phyloP scores from a whole-genome alignment of 2,888 invertebrate genomes.

The Rosalia funebris region DNA sequence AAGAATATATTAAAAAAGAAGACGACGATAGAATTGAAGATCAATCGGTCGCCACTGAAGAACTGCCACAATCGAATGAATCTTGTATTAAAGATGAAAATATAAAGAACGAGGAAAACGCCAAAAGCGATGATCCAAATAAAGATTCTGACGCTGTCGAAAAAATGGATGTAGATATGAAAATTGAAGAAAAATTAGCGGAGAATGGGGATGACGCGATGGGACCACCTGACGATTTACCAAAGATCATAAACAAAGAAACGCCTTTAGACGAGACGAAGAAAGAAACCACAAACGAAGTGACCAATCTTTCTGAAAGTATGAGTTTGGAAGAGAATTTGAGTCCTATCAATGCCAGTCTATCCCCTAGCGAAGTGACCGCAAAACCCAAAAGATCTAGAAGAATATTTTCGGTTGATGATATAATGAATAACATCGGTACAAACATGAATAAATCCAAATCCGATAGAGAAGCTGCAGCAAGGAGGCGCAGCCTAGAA shows the following conservation, averaged over 20 bases:
- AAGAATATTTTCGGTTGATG: slow-evolving; percentile 56
- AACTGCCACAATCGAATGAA: not conserved
- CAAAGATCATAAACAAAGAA: not conserved
- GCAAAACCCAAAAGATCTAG: slow-evolving; percentile 35
- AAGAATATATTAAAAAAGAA: not conserved
- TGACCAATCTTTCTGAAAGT: slow-evolving; percentile 3
- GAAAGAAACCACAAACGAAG: not conserved
- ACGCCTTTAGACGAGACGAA: not conserved
- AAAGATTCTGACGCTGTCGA: no score
- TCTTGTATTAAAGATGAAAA: not conserved
- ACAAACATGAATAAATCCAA: slow-evolving; percentile 33
- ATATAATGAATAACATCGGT: slow-evolving; percentile 54
- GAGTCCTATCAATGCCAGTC: no score
- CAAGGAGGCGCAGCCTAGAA: slow-evolving; percentile 38
- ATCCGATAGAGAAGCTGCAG: slow-evolving; percentile 12
- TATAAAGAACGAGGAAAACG: not conserved
- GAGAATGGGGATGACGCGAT: not conserved
- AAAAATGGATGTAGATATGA: not conserved
- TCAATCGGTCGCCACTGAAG: not conserved
- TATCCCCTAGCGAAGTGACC: not conserved
- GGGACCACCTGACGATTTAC: not conserved
- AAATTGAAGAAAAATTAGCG: not conserved
- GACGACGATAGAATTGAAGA: not conserved
- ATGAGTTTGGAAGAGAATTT: not conserved
- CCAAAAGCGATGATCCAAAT: not conserved